Base-by-base conservation (phyloP, 2,888 invertebrate species). In the Gymnosoma rotundatum region DNA sequence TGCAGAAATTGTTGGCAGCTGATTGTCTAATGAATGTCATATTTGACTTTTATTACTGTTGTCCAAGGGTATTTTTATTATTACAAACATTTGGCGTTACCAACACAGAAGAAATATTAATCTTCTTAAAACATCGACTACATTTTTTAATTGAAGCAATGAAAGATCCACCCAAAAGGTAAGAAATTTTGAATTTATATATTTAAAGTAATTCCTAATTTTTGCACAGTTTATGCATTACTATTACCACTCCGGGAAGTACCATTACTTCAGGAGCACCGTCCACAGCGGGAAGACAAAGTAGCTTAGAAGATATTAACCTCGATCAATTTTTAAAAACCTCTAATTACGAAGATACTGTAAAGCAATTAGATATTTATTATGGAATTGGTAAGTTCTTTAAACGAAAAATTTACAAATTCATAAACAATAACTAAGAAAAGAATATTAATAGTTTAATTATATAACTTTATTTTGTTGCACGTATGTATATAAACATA, bases 331-430 rank as follows among this genome's bases (percentile, higher is more conserved):
- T 95, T 91, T 92, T 96, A 50, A 96, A 96, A 93, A 95, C 96
- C 70, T 95, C 95, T 12, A 97, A 97, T 90, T 98, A 98, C 93
- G 97, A 97, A 92, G 97, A 97, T 88, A 97, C 97, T 8, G 96
- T 98, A 0, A 94, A 96, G 86, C 97, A 98, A 91, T 93, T 98
- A 83, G 98, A 98, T 93, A 96, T 97, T 89, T 98, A 97, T 92
- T 98, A 98, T 95, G 97, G 97, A 88, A 96, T 97, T 89, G 97
- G 98, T 98, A 93, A 92, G 93, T 87, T 7, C 10, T 10, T 56
- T 50, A 38, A 20, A 21, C 5, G 45, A 48, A 63, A 36, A 9
- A 56, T 54, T 52, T 20, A 80, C 14, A 50, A 32, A 50, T 20
- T 52, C 16, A 42, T 42, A 48, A n/a, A 48, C 16, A 48, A 48